Conservation (phyloP, 2,797 vertebrate species). For the Lophotriccus pileatus region DNA sequence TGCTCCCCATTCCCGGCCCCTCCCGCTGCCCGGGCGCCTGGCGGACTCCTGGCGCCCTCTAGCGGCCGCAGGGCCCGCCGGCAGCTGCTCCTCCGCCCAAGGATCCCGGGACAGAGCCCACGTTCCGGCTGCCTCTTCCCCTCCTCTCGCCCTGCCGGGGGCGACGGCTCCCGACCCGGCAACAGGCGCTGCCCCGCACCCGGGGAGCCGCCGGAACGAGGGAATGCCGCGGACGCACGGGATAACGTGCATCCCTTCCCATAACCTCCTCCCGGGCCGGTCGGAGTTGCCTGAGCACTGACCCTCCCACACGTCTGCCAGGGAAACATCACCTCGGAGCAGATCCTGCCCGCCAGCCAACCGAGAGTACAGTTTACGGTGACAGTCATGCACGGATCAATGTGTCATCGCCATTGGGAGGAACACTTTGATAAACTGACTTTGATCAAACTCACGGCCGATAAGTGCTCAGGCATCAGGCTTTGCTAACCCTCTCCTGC, state of each 20-base stretch:
- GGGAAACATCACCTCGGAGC: background rate
- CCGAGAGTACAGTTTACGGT: background rate
- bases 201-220: background rate
- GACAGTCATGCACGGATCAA: background rate
- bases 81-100: background rate
- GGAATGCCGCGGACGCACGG: background rate
- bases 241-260: background rate
- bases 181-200: background rate
- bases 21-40: background rate
- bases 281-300: background rate
- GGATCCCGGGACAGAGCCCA: background rate
- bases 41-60: background rate
- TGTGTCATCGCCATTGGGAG: background rate
- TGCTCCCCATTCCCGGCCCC: background rate
- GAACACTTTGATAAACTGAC: background rate
- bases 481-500: background rate
- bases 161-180: background rate
- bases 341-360: background rate
- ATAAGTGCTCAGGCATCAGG: background rate
- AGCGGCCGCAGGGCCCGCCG: background rate
- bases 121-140: background rate
- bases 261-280: background rate
- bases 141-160: background rate
- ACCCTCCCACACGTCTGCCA: background rate
- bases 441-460: background rate